A percentile compares a stretch with the other conserved stretches of the same genome.
These are phyloP conservation scores for Tetragnatha versicolor DNA, from an alignment of 1,140 invertebrate genomes.

Conservation along the genomic window DNA sequence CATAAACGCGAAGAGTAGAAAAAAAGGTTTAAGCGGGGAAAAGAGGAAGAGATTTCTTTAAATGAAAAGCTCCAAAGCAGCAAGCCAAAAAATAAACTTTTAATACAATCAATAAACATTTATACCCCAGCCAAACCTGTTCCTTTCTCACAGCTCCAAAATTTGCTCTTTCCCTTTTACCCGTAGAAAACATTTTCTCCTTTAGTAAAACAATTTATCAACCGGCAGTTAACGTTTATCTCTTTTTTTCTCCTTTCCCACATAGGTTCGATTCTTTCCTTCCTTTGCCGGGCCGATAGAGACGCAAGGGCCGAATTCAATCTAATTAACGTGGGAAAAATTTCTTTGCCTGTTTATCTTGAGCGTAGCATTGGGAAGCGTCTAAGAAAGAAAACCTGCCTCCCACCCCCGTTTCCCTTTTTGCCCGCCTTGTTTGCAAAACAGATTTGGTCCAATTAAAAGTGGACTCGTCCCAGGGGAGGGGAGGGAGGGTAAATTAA, in stretches of 20 bases:
- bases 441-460: slow-evolving; percentile 43
- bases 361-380: slow-evolving; percentile 4
- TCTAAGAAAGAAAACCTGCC: slow-evolving; percentile 15
- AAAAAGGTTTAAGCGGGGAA: not conserved
- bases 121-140: slow-evolving; percentile 10
- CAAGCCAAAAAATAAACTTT: too few relatives aligned
- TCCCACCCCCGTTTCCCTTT: not conserved
- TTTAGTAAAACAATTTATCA: slow-evolving; percentile 43
- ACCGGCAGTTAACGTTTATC: slow-evolving; percentile 40
- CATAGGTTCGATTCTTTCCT: not conserved
- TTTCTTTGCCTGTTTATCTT: slow-evolving; percentile 34
- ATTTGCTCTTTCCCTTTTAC: slow-evolving; percentile 4
- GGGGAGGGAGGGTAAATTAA: slow-evolving; percentile 18
- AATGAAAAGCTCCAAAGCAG: too few relatives aligned
- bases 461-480: not conserved
- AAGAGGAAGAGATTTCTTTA: too few relatives aligned
- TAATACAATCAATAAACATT: slow-evolving; percentile 8
- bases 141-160: not conserved
- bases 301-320: slow-evolving; percentile 32
- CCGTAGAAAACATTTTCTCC: slow-evolving; percentile 34
- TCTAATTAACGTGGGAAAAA: slow-evolving; percentile 44
- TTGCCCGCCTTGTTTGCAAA: slow-evolving; percentile 23
- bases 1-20: not conserved
- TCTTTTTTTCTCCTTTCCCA: slow-evolving; percentile 6
- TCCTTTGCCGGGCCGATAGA: slow-evolving; percentile 1